These are phyloP conservation scores for Leptobrachium leishanense DNA, from an alignment of 2,113 vertebrate genomes.

Conservation along the genomic window DNA sequence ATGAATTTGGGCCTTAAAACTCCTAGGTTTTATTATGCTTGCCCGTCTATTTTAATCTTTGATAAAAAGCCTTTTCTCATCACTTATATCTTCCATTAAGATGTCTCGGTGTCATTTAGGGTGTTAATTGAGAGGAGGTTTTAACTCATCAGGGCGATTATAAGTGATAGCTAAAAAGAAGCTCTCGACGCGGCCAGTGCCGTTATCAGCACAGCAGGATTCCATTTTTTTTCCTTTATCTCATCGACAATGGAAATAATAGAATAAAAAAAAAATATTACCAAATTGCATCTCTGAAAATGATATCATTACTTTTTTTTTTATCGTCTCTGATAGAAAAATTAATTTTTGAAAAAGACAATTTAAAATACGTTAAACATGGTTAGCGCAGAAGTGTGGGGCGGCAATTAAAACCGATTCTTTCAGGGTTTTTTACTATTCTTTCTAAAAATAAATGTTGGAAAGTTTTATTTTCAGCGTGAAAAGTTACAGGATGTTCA, in stretches of 20 bases:
- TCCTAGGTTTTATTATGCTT: constrained; percentile 51
- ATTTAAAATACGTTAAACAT: constrained; percentile 87
- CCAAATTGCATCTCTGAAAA: constrained; percentile 85
- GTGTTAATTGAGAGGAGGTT: constrained; percentile 95
- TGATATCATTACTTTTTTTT: constrained; percentile 87
- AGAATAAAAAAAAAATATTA: constrained; percentile 89
- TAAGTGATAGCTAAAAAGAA: constrained; percentile 89
- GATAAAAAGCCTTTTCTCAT: constrained; percentile 74
- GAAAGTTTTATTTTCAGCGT: constrained; percentile 65
- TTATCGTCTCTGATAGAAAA: constrained; percentile 79
- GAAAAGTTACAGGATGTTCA: too few species aligned
- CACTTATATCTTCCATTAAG: constrained; percentile 88
- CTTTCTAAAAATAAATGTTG: constrained; percentile 77
- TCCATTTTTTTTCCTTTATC: constrained; percentile 91
- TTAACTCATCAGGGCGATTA: constrained; percentile 94
- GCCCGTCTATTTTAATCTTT: constrained; percentile 66
- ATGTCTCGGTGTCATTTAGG: constrained; percentile 86
- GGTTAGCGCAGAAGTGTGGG: constrained; percentile 78
- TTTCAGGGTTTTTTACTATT: constrained; percentile 78
- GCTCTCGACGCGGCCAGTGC: constrained; percentile 89
- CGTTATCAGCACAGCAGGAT: constrained; percentile 82
- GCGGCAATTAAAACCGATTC: constrained; percentile 81
- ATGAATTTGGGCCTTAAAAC: constrained; percentile 52
- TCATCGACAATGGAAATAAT: constrained; percentile 90
- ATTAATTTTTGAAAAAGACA: constrained; percentile 81